Evolutionary conservation across 2,113 vertebrate species (phyloP), one percentile per base, ranked within the genome.

Genomic region (Colius striatus): DNA sequence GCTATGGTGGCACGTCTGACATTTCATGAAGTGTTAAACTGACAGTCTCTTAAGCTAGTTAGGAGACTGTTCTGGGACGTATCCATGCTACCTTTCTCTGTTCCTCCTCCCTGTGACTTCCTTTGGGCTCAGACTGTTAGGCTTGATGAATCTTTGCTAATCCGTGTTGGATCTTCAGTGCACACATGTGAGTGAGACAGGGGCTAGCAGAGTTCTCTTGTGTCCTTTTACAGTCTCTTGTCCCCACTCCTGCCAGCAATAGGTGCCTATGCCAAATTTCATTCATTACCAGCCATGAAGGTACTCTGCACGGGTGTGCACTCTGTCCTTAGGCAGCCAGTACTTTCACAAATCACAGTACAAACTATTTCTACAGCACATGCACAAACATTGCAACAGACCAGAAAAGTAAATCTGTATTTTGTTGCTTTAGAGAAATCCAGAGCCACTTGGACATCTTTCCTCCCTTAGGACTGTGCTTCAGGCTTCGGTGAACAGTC

Each of bases 1-100:
- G 38, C 25, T 72, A 21, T 27, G 36, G 38, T 0, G 0, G 54
- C 9, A n/a, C 80, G 21, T 51, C 30, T 67, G 43, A 20, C 67
- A 32, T 75, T 82, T 75, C 62, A 54, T 29, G 5, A 22, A 48
- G 16, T 9, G 6, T 12, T 83, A 8, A 79, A 13, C 30, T 66
- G 36, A 50, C 10, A 58, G 57, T 13, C 22, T 71, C 51, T 58
- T 58, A 48, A 67, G 11, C 21, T 32, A 48, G 13, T 0, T 73
- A 41, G 34, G 26, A 61, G 5, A 63, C 43, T 32, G 5, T 11
- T 73, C 63, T 84, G 32, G 32, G n/a, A 79, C 55, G 26, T 19
- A 63, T 21, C 45, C 9, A 9, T 14, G 27, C 38, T 53, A 22
- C 36, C 13, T 73, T 76, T 51, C 36, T 36, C 30, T 47, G 18